A percentile compares a stretch with the other conserved stretches of the same genome.
phyloP scores from a whole-genome alignment of 2,113 vertebrate species.

The Echinops telfairi region DNA sequence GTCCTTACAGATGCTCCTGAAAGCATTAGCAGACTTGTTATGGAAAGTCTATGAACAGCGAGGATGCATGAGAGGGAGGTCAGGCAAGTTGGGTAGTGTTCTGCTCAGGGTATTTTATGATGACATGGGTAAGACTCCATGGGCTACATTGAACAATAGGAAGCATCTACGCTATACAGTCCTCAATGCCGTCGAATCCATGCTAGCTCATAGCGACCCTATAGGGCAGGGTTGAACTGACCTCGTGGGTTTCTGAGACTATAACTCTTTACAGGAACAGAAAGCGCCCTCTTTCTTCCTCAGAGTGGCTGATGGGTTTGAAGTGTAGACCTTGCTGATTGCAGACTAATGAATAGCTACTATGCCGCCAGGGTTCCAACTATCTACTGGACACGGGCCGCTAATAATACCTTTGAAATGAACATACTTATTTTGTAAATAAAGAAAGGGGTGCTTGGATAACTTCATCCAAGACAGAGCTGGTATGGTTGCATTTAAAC shows the following conservation, averaged over 20 bases:
- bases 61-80: slow-evolving; percentile 19
- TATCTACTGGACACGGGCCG: not conserved
- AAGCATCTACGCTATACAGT: not conserved
- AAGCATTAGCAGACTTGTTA: slow-evolving; percentile 55
- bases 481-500: slow-evolving; percentile 8
- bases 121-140: not conserved
- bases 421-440: not conserved
- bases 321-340: too few species aligned
- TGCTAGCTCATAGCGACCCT: too few species aligned
- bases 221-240: too few species aligned
- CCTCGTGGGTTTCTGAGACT: too few species aligned
- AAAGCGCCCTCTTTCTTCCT: too few species aligned
- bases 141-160: not conserved
- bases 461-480: slow-evolving; percentile 3
- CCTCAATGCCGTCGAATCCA: too few species aligned
- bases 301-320: too few species aligned
- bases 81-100: not conserved
- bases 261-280: too few species aligned
- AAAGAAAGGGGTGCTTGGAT: slow-evolving; percentile 1
- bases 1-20: slow-evolving; percentile 58
- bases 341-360: too few species aligned
- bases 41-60: not conserved
- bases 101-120: not conserved
- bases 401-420: not conserved
- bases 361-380: too few species aligned